A percentile compares a stretch with the other conserved stretches of the same genome.
Conservation (phyloP, 1,140 invertebrate species). For the Cydia fagiglandana region DNA sequence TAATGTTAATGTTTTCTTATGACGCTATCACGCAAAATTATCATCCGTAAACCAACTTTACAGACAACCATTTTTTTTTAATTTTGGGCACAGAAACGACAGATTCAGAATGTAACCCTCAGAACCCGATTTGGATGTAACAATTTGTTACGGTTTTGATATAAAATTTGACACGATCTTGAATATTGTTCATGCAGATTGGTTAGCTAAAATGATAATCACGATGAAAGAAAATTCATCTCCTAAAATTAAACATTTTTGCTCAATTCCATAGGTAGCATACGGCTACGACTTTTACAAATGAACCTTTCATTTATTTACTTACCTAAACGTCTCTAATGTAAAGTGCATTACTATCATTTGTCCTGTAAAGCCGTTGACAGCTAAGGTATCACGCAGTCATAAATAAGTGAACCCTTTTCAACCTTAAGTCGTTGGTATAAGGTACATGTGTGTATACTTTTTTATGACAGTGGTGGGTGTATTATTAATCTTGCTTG, state of each 20-base stretch:
- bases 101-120: too few species aligned
- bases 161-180: too few species aligned
- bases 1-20: too few species aligned
- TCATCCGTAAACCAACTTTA: too few species aligned
- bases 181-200: too few species aligned
- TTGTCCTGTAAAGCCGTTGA: slow-evolving; percentile 19
- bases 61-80: too few species aligned
- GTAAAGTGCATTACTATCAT: slow-evolving; percentile 28
- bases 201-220: too few species aligned
- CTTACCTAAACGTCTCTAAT: slow-evolving; percentile 28
- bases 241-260: background rate
- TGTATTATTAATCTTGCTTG: slow-evolving; percentile 10
- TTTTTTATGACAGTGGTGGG: background rate
- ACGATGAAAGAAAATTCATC: background rate
- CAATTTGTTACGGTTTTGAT: too few species aligned
- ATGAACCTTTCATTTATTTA: slow-evolving; percentile 14
- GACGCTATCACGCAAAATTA: too few species aligned
- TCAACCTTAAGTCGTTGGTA: background rate
- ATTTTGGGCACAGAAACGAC: too few species aligned
- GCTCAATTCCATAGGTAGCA: background rate
- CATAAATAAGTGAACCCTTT: background rate
- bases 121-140: too few species aligned
- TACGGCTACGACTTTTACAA: background rate
- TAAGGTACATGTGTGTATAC: background rate
- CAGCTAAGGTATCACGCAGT: slow-evolving; percentile 1